phyloP scores from a whole-genome alignment of 2,113 vertebrate species.

The Rhinolophus sinicus region DNA sequence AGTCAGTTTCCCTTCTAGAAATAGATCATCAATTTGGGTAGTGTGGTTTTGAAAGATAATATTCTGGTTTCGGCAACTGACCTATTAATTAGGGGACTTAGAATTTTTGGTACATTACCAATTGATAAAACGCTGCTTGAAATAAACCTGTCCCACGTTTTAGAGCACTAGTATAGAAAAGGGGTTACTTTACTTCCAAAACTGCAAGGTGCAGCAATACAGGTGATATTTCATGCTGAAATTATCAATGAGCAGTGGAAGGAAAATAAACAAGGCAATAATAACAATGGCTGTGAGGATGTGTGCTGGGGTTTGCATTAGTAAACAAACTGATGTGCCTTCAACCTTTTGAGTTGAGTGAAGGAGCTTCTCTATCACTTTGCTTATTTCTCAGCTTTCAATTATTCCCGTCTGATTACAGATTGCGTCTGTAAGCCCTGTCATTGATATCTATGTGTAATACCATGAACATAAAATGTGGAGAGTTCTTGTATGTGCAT shows the following conservation, averaged over 20 bases:
- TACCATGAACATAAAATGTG: neutral
- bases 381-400: neutral
- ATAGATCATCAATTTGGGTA: neutral
- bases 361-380: neutral
- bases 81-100: neutral
- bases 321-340: neutral
- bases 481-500: neutral
- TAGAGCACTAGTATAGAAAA: neutral
- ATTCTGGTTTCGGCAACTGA: neutral
- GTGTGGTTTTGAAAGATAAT: neutral
- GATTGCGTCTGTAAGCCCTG: neutral
- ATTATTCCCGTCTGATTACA: neutral
- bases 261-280: too few relatives aligned
- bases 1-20: neutral
- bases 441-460: neutral
- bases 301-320: too few relatives aligned
- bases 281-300: neutral
- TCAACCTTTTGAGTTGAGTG: neutral
- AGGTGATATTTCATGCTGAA: neutral
- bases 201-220: neutral
- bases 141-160: neutral
- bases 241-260: neutral
- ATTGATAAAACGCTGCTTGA: neutral
- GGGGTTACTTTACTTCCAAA: neutral
- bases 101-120: neutral